Evolutionary conservation across 1,140 invertebrate species (phyloP).

Genomic region (Hylaeus volcanicus): DNA sequence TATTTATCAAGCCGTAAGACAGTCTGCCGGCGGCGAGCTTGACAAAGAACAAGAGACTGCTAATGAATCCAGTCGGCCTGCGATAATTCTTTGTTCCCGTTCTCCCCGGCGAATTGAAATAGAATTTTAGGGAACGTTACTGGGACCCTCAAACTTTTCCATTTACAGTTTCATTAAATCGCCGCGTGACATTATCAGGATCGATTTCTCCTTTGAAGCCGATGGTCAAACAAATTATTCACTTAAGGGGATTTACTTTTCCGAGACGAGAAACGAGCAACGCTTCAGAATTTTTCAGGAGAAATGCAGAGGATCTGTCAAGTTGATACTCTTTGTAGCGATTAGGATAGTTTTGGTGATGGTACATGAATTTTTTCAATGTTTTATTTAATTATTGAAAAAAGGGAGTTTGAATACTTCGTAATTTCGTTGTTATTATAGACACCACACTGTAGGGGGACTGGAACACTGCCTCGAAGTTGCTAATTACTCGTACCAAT

Average conservation of each 20-base stretch:
- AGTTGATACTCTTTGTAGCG: no score
- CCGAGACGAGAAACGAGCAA: neutral
- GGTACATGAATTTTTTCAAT: no score
- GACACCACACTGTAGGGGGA: no score
- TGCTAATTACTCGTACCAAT: no score
- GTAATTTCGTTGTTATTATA: no score
- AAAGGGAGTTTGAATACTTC: no score
- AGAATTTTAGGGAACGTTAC: constrained; percentile 29
- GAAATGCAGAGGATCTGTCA: no score
- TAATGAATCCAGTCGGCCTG: constrained; percentile 46
- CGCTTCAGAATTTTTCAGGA: no score
- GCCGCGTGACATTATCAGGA: neutral
- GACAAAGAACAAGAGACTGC: constrained; percentile 49
- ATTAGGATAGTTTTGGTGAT: no score
- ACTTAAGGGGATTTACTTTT: neutral
- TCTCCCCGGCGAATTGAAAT: constrained; percentile 29
- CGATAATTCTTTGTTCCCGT: constrained; percentile 18
- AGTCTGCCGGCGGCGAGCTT: constrained; percentile 34
- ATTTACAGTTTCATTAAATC: constrained; percentile 31
- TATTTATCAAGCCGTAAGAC: constrained; percentile 52
- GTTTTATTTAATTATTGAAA: no score
- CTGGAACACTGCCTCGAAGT: no score
- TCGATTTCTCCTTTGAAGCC: neutral
- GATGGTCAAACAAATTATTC: constrained; percentile 11
- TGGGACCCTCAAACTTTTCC: constrained; percentile 15